Evolutionary conservation across 2,113 vertebrate genomes (phyloP), one percentile per base, ranked within the genome.

Genomic region (Ceyx cyanopectus): DNA sequence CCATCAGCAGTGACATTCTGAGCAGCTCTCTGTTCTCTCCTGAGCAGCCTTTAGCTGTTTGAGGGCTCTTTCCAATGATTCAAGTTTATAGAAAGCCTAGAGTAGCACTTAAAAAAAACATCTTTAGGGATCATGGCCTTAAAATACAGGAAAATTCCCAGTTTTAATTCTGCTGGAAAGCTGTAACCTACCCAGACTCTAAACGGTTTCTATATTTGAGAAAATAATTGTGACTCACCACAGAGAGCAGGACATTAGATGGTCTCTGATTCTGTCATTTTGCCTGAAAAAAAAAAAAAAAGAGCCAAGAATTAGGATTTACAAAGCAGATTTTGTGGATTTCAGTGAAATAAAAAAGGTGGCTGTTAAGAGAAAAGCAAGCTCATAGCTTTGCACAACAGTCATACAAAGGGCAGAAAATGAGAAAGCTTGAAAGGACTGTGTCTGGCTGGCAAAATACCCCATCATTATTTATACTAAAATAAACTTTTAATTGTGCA

Each of bases 201-300:
- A 56, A 72, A 91, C 27, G 23, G 56, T 82, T 95, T 80, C 70
- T 82, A 30, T 69, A 82, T 92, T 89, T 73, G 43, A 89, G 78
- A 89, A 90, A 89, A 87, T 85, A 58, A 34, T 29, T 79, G 63
- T 91, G 84, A 93, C 86, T 95, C 70, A 92, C 29, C 70, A 43
- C 43, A 80, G 51, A 46, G 16, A 87, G 56, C 14, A 51, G 81
- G 63, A 81, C 70, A 67, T 12, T 34, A 70, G 70, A 87, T 77
- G 74, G 60, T 74, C 46, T 77, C 70, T 0, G 46, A 77, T 87
- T 77, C 84, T 79, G 41, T 81, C 63, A 72, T 19, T 81, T 78
- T 72, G 58, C 75, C 48, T 89, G 88, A 85, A 94, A 37, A 37
- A 37, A 23, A 85, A 94, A 23, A 85, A 94, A 23, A 87, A 62